Conservation (phyloP, 2,888 invertebrate genomes). For the Heliothis peltigera region DNA sequence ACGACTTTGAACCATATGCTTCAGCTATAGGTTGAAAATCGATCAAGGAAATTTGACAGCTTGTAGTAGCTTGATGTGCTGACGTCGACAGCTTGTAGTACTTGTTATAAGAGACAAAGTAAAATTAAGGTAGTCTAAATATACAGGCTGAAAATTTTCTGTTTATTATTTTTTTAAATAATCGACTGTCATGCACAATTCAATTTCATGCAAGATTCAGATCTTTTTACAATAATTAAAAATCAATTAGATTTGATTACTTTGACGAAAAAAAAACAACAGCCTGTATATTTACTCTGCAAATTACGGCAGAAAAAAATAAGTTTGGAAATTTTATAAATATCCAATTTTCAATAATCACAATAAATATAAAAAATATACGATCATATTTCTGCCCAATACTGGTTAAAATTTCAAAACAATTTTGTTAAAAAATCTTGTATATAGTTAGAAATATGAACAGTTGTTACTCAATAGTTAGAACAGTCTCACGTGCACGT, state of each 20-base stretch:
- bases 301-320: conserved; percentile 2
- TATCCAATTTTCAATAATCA: conserved; percentile 26
- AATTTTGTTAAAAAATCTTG: too few relatives aligned
- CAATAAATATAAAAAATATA: conserved; percentile 34
- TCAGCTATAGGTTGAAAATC: too few relatives aligned
- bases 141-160: conserved; percentile 21
- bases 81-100: too few relatives aligned
- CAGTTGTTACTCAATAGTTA: not conserved
- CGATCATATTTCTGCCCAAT: conserved; percentile 7
- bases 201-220: conserved; percentile 39
- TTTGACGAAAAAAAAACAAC: conserved; percentile 15
- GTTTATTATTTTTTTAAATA: conserved; percentile 14
- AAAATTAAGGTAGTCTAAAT: not conserved
- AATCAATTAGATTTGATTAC: conserved; percentile 30
- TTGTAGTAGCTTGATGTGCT: too few relatives aligned
- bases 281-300: conserved; percentile 8
- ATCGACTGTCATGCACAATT: conserved; percentile 35
- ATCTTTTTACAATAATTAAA: conserved; percentile 40
- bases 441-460: too few relatives aligned
- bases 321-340: conserved; percentile 8
- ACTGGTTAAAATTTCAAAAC: not conserved
- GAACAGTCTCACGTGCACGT: not conserved
- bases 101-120: not conserved
- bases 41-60: too few relatives aligned
- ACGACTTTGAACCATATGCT: too few relatives aligned